phyloP scores from a whole-genome alignment of 64 coral and sea anemone species.

The Trachythela sp. region DNA sequence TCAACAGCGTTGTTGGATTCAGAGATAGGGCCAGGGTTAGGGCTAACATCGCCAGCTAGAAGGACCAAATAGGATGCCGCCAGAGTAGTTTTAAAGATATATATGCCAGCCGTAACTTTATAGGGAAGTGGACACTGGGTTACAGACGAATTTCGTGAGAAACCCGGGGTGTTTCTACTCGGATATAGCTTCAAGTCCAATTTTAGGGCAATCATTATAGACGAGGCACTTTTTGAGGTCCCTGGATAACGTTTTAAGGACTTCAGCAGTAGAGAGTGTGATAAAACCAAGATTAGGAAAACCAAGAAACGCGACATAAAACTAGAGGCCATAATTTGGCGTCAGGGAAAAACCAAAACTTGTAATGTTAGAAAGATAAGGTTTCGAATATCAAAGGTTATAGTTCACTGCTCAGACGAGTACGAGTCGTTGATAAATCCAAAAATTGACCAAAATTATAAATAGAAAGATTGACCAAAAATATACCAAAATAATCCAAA shows the following conservation, averaged over 20 bases:
- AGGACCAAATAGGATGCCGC: constrained; percentile 2
- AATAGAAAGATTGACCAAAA: too few species aligned
- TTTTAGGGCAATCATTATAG: constrained; percentile 22
- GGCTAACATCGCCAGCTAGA: constrained; percentile 20
- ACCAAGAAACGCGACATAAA: not conserved
- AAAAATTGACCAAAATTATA: too few species aligned
- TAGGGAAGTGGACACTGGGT: not conserved
- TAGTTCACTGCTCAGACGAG: too few species aligned
- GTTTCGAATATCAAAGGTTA: too few species aligned
- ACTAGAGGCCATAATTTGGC: not conserved
- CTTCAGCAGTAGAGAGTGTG: not conserved
- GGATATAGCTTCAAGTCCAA: constrained; percentile 6
- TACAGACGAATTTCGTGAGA: not conserved
- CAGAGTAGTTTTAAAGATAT: not conserved
- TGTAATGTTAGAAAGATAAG: too few species aligned
- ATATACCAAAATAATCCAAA: too few species aligned
- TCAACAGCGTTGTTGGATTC: not conserved
- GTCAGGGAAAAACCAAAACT: too few species aligned
- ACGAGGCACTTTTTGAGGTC: not conserved
- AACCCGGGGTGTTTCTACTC: not conserved
- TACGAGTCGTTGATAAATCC: too few species aligned
- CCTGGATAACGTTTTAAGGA: not conserved
- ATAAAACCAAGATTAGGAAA: constrained; percentile 5
- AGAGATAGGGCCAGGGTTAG: constrained; percentile 6
- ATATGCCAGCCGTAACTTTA: constrained; percentile 28